These are phyloP conservation scores for Sorex maritimensis DNA, from an alignment of 2,797 vertebrate genomes.

Conservation along the genomic window DNA sequence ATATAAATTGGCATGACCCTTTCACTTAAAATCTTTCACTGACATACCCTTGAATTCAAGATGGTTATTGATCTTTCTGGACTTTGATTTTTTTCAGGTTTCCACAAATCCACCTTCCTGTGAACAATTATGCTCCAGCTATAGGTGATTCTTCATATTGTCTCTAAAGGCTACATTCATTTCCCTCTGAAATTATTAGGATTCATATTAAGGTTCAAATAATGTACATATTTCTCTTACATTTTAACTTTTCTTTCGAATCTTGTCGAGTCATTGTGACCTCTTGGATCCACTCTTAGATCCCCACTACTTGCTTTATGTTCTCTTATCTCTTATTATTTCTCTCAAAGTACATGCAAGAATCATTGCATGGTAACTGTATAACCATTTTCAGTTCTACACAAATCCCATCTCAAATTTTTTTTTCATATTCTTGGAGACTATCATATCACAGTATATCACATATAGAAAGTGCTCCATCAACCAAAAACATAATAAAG, in stretches of 20 bases:
- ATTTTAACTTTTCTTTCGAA: background rate
- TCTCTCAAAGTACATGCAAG: background rate
- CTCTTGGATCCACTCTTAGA: background rate
- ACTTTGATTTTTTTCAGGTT: background rate
- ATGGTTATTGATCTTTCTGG: background rate
- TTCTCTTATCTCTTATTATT: background rate
- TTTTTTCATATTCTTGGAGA: background rate
- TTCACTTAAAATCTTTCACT: background rate
- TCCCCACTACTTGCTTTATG: background rate
- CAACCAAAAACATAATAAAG: background rate
- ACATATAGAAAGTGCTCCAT: background rate
- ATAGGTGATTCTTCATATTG: no score
- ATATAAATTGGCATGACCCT: background rate
- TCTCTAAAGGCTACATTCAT: no score
- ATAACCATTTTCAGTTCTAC: background rate
- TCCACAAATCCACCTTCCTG: background rate
- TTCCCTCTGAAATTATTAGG: no score
- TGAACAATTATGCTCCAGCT: background rate
- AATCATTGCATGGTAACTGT: background rate
- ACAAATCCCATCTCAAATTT: background rate
- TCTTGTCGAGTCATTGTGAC: background rate
- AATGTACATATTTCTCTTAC: background rate
- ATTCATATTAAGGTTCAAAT: background rate
- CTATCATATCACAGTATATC: background rate
- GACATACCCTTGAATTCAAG: background rate